Base-by-base conservation (phyloP, 2,888 invertebrate species). In the Rotaria socialis region DNA sequence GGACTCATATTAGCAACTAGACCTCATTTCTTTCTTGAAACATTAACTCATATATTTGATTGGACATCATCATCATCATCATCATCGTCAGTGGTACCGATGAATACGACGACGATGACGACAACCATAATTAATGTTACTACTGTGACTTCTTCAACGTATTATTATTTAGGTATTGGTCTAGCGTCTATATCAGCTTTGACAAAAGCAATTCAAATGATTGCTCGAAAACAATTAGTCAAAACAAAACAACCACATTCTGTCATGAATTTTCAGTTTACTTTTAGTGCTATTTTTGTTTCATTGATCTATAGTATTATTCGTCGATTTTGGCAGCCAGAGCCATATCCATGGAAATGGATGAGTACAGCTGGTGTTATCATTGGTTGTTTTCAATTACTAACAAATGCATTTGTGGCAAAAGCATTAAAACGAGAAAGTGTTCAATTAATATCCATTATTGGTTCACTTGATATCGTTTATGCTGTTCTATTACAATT, bases 201-300 rank as follows among this genome's bases (percentile, higher is more conserved):
- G n/a, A 27, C 60, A n/a, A 60, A 60, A 60, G 60, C 60, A n/a
- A 60, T 60, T 27, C 60, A 60, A 60, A 27, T 60, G 60, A 60
- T 60, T 27, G 60, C 60, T n/a, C 60, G 60, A 10, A 60, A 60
- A 27, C 60, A 60, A 60, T 27, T 60, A 27, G 11, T 60, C 4
- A 60, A 7, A 27, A 60, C 60, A 14, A 60, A 60, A 60, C 60
- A 60, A 27, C 60, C 60, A 14, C n/a, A 60, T 27, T 60, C 60
- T 27, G 60, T 60, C 0, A 60, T 60, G 60, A 60, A 60, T 27
- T 60, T 60, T 10, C 60, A 60, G 1, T 60, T 60, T 16, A 60
- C 60, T 27, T 10, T 8, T 10, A n/a, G 8, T 27, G 60, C 60
- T 10, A 7, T 60, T 2, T n/a, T 60, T 14, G 4, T n/a, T 14